Conservation (phyloP, 2,888 invertebrate species). For the Drepana falcataria region DNA sequence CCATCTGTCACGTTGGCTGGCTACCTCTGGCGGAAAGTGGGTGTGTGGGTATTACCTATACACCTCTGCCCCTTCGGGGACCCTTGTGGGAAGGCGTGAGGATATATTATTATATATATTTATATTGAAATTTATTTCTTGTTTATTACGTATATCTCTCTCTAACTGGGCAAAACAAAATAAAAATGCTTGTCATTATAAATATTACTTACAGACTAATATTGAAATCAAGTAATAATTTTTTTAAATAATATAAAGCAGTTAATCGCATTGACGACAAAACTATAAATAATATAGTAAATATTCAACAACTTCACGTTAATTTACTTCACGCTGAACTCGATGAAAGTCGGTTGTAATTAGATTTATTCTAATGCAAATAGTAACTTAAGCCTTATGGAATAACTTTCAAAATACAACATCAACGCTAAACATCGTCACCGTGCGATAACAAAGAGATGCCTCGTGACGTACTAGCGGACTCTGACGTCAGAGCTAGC, state of each 20-base stretch:
- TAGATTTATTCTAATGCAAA: constrained; percentile 1
- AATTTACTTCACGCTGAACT: not conserved
- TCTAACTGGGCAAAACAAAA: no score
- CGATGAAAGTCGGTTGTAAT: not conserved
- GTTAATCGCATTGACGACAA: not conserved
- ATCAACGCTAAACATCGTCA: constrained; percentile 26
- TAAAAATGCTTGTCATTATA: no score
- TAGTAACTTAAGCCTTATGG: constrained; percentile 1
- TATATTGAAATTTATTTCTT: no score
- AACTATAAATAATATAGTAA: not conserved
- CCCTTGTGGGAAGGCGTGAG: no score
- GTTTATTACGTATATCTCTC: no score
- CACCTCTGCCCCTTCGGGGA: no score
- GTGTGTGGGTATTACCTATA: no score
- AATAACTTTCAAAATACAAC: constrained; percentile 12
- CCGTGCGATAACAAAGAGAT: constrained; percentile 39
- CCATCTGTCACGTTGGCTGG: no score
- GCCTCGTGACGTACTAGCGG: constrained; percentile 55
- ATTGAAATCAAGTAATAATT: no score
- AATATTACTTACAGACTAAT: no score
- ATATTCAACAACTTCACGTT: not conserved
- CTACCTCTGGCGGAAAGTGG: no score
- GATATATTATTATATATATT: no score
- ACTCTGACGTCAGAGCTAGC: constrained; percentile 65
- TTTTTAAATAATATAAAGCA: not conserved